Conservation (phyloP, 2,797 vertebrate species). For the Sebastolobus altivelis region DNA sequence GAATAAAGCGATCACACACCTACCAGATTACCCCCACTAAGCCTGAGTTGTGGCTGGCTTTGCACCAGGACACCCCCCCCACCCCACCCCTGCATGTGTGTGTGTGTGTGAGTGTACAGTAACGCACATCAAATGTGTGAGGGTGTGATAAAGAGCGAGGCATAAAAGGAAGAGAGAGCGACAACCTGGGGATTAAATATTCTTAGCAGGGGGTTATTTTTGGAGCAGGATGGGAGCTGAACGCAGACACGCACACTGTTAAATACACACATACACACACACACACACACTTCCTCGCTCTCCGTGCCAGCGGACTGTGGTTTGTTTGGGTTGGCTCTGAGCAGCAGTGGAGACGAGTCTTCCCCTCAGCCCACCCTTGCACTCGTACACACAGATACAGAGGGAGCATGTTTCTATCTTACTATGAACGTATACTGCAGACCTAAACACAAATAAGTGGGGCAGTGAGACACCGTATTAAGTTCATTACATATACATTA, state of each 20-base stretch:
- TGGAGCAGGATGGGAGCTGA: conserved; percentile 70
- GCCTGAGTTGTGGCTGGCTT: conserved; percentile 61
- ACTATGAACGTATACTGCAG: background rate
- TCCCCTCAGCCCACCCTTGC: conserved; percentile 65
- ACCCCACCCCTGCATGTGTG: background rate
- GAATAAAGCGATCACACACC: conserved; percentile 37
- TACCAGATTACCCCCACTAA: conserved; percentile 65
- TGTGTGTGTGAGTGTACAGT: conserved; percentile 6
- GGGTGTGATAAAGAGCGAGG: conserved; percentile 55
- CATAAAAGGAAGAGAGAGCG: conserved; percentile 39
- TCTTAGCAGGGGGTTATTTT: conserved; percentile 83
- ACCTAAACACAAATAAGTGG: conserved; percentile 1
- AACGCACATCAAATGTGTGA: conserved; percentile 47
- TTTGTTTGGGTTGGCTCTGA: conserved; percentile 83
- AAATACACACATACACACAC: conserved; percentile 51
- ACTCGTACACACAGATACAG: conserved; percentile 23
- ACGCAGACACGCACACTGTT: conserved; percentile 46
- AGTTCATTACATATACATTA: conserved; percentile 13
- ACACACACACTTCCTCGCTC: conserved; percentile 37
- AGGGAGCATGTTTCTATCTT: background rate
- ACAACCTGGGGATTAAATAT: conserved; percentile 80
- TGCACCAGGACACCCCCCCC: conserved; percentile 16
- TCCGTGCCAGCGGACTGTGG: conserved; percentile 75
- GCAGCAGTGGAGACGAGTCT: conserved; percentile 51
- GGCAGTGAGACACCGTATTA: background rate